Evolutionary conservation across 2,113 vertebrate genomes (phyloP).

Genomic region (Noctilio leporinus): DNA sequence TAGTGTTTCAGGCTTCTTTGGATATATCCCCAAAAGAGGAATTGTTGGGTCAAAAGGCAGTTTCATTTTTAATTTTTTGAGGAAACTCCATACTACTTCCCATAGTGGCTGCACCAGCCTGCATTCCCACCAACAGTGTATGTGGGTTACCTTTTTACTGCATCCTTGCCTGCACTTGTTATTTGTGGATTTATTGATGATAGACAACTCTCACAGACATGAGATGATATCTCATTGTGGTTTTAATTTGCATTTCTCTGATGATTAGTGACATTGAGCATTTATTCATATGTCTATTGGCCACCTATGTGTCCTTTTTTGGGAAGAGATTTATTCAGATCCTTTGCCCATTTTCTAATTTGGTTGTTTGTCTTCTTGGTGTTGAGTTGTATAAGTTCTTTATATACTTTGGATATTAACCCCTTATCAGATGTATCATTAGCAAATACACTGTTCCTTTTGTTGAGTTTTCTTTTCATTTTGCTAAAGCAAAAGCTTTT

Average conservation of each 20-base stretch:
- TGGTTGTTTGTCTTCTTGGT: background rate
- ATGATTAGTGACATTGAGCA: background rate
- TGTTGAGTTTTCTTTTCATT: background rate
- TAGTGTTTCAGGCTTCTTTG: background rate
- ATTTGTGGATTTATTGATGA: background rate
- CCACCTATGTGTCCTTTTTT: background rate
- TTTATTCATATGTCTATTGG: background rate
- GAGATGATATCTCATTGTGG: background rate
- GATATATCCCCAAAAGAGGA: too few species aligned
- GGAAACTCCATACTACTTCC: background rate
- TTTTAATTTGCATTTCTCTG: background rate
- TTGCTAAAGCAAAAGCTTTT: background rate
- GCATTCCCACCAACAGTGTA: background rate
- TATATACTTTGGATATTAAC: background rate
- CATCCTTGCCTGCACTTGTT: background rate
- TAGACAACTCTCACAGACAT: background rate
- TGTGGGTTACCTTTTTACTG: background rate
- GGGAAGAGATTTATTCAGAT: background rate
- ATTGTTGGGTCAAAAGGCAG: background rate
- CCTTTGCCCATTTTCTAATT: background rate
- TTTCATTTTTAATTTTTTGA: background rate
- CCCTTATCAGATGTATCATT: background rate
- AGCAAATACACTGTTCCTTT: background rate
- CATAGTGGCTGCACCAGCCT: background rate
- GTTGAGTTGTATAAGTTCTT: background rate